Evolutionary conservation across 2,797 vertebrate species (phyloP).

Genomic region (Antrozous pallidus): DNA sequence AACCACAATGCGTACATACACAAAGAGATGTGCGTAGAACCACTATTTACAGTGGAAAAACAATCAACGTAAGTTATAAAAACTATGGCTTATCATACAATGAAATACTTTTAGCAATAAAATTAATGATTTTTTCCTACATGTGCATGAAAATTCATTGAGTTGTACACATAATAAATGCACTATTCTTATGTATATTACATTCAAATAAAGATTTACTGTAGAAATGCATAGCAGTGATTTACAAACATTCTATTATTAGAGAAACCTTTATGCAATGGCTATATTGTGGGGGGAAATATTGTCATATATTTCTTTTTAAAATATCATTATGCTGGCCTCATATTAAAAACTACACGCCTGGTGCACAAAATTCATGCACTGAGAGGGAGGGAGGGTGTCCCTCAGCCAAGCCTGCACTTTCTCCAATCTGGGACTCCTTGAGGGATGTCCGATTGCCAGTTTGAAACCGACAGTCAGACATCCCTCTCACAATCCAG

Average conservation of each 20-base stretch:
- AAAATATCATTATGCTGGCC: not conserved
- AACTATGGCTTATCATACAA: not conserved
- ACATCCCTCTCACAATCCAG: too few relatives aligned
- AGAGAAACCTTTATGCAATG: not conserved
- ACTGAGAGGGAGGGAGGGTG: too few relatives aligned
- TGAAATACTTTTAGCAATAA: not conserved
- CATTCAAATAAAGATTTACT: not conserved
- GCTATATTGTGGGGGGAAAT: not conserved
- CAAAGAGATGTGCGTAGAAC: not conserved
- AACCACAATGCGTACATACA: not conserved
- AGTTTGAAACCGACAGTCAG: too few relatives aligned
- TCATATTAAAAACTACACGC: not conserved
- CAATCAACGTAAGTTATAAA: not conserved
- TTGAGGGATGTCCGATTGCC: too few relatives aligned
- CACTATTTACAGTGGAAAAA: not conserved
- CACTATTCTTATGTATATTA: not conserved
- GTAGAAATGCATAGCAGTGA: not conserved
- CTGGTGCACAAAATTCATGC: too few relatives aligned
- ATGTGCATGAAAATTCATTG: not conserved
- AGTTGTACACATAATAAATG: not conserved
- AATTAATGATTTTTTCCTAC: not conserved
- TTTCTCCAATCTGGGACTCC: too few relatives aligned
- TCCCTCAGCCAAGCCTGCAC: too few relatives aligned
- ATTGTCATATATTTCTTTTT: not conserved
- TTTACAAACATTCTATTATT: not conserved